A percentile compares a stretch with the other conserved stretches of the same genome.
These are phyloP conservation scores for Calliphora vomitoria DNA, from an alignment of 2,888 invertebrate genomes.

Conservation along the genomic window DNA sequence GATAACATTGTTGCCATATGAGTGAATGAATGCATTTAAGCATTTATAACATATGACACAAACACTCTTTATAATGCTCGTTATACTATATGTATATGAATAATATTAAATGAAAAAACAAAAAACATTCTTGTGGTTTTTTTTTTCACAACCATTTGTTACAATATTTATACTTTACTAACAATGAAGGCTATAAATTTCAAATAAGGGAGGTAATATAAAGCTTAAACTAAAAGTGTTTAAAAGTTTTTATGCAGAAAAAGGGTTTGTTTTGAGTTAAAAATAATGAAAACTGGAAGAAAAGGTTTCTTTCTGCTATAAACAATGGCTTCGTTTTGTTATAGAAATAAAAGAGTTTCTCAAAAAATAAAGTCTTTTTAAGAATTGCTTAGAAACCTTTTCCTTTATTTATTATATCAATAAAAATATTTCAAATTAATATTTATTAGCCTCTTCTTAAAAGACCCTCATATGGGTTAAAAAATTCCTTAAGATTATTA, in stretches of 20 bases:
- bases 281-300: neutral
- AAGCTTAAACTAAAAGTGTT: neutral
- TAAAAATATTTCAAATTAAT: too few relatives aligned
- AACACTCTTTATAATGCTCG: constrained; percentile 56
- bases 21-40: constrained; percentile 56
- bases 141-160: constrained; percentile 47
- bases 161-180: constrained; percentile 33
- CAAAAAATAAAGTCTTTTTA: too few relatives aligned
- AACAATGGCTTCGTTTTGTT: too few relatives aligned
- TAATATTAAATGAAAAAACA: constrained; percentile 15
- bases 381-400: too few relatives aligned
- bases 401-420: too few relatives aligned
- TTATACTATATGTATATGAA: constrained; percentile 33
- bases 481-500: too few relatives aligned
- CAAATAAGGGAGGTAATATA: neutral
- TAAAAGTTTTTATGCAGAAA: neutral
- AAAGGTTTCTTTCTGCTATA: neutral
- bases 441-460: too few relatives aligned
- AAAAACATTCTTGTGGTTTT: constrained; percentile 52
- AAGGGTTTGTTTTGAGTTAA: neutral
- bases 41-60: constrained; percentile 68
- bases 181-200: constrained; percentile 18
- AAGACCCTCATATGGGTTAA: too few relatives aligned
- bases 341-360: too few relatives aligned
- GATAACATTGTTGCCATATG: constrained; percentile 53